Conservation (phyloP, 2,888 invertebrate species). For the Plagodis dolabraria region DNA sequence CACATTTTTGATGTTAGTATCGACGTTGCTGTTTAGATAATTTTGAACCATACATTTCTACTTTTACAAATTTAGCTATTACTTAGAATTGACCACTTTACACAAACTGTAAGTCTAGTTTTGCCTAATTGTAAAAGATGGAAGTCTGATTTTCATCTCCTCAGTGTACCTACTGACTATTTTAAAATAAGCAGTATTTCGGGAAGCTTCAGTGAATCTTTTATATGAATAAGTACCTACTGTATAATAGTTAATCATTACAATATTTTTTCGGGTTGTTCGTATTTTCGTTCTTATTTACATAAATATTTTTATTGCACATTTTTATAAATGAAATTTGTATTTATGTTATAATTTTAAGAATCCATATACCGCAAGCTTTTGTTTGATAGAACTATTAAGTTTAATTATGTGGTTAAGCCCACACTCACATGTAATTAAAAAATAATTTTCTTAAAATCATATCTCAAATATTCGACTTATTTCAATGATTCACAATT, state of each 20-base stretch:
- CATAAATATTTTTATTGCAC: not conserved
- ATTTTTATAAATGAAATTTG: no score
- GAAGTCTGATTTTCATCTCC: conserved; percentile 57
- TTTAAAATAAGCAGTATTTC: conserved; percentile 42
- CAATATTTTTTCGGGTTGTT: conserved; percentile 45
- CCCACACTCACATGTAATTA: no score
- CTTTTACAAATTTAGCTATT: conserved; percentile 38
- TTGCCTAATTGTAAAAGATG: conserved; percentile 40
- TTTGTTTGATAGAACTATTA: no score
- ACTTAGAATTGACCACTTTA: conserved; percentile 50
- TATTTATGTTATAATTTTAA: no score
- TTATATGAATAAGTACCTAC: conserved; percentile 12
- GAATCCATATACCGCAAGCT: no score
- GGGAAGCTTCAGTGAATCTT: conserved; percentile 45
- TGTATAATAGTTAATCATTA: not conserved
- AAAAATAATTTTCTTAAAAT: no score
- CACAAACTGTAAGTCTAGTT: conserved; percentile 39
- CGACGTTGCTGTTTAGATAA: no score
- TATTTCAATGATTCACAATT: no score
- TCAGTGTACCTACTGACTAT: conserved; percentile 42
- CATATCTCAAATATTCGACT: no score
- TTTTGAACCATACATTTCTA: not conserved
- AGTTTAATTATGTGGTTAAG: no score
- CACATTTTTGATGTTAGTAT: no score
- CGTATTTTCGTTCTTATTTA: conserved; percentile 16